Evolutionary conservation across 2,113 vertebrate species (phyloP), one percentile per base, ranked within the genome.

Genomic region (Odontophorus gujanensis): DNA sequence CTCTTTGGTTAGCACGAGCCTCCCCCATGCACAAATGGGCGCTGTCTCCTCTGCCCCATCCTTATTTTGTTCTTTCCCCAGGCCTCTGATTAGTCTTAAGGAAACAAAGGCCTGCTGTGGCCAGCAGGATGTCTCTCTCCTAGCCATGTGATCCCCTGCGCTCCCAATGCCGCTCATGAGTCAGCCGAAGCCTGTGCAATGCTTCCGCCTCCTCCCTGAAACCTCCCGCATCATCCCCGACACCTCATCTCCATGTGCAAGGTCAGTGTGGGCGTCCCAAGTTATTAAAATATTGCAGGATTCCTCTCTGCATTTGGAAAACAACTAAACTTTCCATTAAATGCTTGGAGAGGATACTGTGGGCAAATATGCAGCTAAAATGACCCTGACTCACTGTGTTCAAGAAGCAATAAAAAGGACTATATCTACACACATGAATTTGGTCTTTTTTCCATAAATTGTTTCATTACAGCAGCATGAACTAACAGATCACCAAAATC

Each of bases 191-290:
- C 59, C 65, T 84, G 65, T 50, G 40, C 65, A 90, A 45, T 21
- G 12, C 58, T 65, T 75, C 40, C 65, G 58, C 28, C 93, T 78
- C 87, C 87, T 93, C 85, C 93, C 93, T 57, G 73, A 91, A 94
- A 88, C 65, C 90, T 95, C 83, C 65, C 74, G 42, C 4, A 3
- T 58, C 0, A 0, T 10, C 81, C 57, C 87, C 20, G 72, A 95
- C 87, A 85, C 38, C 47, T 95, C 94, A 95, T 77, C 68, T 72
- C 72, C 7, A 2, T 9, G 1, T 1, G 3, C 0, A 0, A 92
- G 78, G 85, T 22, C 61, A 81, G 30, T 1, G 1, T 51, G 79
- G 89, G 94, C 1, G 14, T 94, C 85, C 43, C 87, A 71, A 81
- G 43, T 58, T 63, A 81, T 32, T 74, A 32, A 83, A 93, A 30